Conservation (phyloP, 2,797 vertebrate species). For the Microctenopoma steveboyesi region DNA sequence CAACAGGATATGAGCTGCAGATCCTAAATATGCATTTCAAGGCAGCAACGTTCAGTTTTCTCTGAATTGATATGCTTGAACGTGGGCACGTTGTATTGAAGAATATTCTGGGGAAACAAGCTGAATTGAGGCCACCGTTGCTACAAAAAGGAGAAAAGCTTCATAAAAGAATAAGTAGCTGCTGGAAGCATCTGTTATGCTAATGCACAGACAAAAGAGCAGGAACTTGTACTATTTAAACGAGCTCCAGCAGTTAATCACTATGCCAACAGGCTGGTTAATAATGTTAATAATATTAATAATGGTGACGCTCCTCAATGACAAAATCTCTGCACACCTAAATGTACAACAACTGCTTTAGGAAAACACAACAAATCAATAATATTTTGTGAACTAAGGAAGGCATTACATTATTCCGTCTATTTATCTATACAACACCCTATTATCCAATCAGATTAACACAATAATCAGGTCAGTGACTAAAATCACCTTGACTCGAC, state of each 20-base stretch:
- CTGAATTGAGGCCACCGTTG: conserved; percentile 13
- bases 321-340: neutral
- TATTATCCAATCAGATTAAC: too few relatives aligned
- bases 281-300: conserved; percentile 1
- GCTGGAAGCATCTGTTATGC: conserved; percentile 5
- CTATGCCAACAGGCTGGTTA: neutral
- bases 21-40: neutral
- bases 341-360: neutral
- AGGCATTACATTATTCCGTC: too few relatives aligned
- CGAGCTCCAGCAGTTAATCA: conserved; percentile 18
- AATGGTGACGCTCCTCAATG: conserved; percentile 24
- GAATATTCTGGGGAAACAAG: neutral
- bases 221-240: conserved; percentile 9
- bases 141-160: conserved; percentile 23
- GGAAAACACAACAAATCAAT: too few relatives aligned
- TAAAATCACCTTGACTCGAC: too few relatives aligned
- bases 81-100: neutral
- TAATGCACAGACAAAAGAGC: conserved; percentile 16
- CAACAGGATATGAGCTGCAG: conserved; percentile 14
- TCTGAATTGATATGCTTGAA: neutral
- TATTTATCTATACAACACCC: too few relatives aligned
- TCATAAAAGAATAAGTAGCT: conserved; percentile 4
- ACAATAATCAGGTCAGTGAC: too few relatives aligned
- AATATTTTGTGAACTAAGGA: too few relatives aligned
- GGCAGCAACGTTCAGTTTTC: neutral